A percentile compares a stretch with the other conserved stretches of the same genome.
Conservation (phyloP, 2,797 vertebrate genomes). For the Poliocrania exsul region DNA sequence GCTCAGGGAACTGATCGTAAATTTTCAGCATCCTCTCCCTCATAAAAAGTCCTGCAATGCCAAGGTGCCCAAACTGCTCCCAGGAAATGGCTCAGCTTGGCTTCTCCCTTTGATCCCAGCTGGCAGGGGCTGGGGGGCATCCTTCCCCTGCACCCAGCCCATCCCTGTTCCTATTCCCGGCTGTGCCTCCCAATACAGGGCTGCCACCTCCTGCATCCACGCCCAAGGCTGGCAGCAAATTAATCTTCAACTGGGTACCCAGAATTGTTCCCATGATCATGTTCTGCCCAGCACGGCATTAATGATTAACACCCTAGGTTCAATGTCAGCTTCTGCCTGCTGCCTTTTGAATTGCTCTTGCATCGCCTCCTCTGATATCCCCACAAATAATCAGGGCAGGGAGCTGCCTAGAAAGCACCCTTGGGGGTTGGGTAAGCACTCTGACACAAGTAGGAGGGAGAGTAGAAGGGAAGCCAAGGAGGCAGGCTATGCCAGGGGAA, state of each 20-base stretch:
- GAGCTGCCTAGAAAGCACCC: neutral
- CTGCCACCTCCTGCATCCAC: neutral
- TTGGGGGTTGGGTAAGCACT: neutral
- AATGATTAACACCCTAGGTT: neutral
- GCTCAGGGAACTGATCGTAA: neutral
- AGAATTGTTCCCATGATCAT: neutral
- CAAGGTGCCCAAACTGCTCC: neutral
- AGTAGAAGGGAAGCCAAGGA: neutral
- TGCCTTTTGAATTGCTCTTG: neutral
- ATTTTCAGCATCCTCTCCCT: neutral
- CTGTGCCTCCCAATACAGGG: neutral
- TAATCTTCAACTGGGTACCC: slow-evolving; percentile 15
- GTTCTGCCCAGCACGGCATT: neutral
- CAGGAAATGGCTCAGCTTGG: neutral
- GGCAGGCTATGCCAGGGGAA: neutral
- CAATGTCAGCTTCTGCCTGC: neutral
- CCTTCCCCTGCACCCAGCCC: neutral
- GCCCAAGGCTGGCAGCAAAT: neutral
- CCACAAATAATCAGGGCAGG: fast-evolving
- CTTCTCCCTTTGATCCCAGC: neutral
- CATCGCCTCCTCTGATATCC: fast-evolving
- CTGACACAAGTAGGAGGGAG: neutral
- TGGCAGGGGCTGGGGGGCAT: fast-evolving
- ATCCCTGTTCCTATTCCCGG: neutral
- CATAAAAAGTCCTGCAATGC: neutral